Base-by-base conservation (phyloP, 2,888 invertebrate genomes). In the Ichneumoninae sp. region DNA sequence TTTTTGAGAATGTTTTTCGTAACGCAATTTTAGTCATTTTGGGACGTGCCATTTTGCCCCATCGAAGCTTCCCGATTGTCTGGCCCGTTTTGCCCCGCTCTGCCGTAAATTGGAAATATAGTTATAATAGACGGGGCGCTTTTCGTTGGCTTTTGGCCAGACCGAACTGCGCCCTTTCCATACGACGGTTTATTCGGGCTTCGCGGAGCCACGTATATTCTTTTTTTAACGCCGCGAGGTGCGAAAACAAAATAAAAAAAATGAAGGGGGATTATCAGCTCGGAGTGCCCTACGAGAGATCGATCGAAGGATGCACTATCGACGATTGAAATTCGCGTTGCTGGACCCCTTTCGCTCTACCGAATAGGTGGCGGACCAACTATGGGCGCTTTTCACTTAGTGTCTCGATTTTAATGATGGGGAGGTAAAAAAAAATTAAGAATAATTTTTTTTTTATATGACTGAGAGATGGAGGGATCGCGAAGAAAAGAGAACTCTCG, bases 401-500 rank as follows among this genome's bases (percentile, higher is more conserved):
- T 33, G 33, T 33, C 36, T 47, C 60, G 52, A 47, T 19, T 33
- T 66, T 66, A 66, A 73, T 52, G 7, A 73, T 65, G 73, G 52
- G 44, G 30, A 13, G 36, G 33, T 5, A 54, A 57, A 26, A n/a
- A 52, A 40, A 57, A 66, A 26, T 22, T 26, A 47, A 54, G 65
- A 63, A 30, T 16, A 47, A 16, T 47, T 47, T 47, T 47, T 47
- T 13, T 16, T 47, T 13, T 47, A 2, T 3, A 47, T 47, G 44
- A 36, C 7, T 16, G 8, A 26, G 54, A 44, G 52, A 40, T 44
- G 54, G 70, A 85, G 60, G 6, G 66, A 26, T 30, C 30, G 54
- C 50, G 82, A 86, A 79, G 81, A 88, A 88, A 88, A 79, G 57
- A 69, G 69, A 66, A 52, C 66, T 65, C 66, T 70, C 57, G 60